A percentile compares a stretch with the other conserved stretches of the same genome.
Conservation (phyloP, 2,888 invertebrate species). For the Crepidodera aurea region DNA sequence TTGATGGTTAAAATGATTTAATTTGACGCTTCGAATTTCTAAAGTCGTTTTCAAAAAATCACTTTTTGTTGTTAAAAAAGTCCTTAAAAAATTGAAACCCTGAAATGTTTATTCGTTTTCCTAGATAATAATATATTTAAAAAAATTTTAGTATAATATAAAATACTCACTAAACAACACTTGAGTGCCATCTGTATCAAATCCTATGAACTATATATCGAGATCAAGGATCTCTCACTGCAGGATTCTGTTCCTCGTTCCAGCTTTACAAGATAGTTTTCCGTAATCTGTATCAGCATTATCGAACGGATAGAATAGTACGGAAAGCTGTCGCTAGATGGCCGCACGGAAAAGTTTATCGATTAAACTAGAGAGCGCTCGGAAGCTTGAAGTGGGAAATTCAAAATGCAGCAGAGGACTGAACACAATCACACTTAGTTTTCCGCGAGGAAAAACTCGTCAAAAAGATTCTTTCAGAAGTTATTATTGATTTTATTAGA, state of each 20-base stretch:
- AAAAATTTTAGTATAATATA: too few relatives aligned
- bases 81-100: too few relatives aligned
- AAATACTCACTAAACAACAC: too few relatives aligned
- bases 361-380: conserved; percentile 40
- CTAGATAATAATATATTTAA: too few relatives aligned
- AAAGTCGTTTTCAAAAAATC: too few relatives aligned
- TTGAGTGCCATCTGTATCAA: background rate
- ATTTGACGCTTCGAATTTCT: too few relatives aligned
- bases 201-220: background rate
- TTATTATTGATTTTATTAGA: too few relatives aligned
- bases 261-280: background rate
- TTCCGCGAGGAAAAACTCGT: too few relatives aligned
- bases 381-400: conserved; percentile 3
- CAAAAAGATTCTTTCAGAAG: too few relatives aligned
- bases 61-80: too few relatives aligned
- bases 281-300: conserved; percentile 36
- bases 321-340: conserved; percentile 34
- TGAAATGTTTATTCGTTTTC: too few relatives aligned
- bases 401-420: conserved; percentile 9
- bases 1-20: too few relatives aligned
- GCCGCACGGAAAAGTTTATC: conserved; percentile 46
- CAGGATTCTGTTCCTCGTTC: conserved; percentile 11
- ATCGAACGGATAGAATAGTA: conserved; percentile 26
- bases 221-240: background rate
- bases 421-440: background rate